Percentiles rank a stretch among this genome's conserved stretches.
These are phyloP conservation scores for Monarcha castaneiventris DNA, from an alignment of 2,113 vertebrate genomes.

Conservation along the genomic window DNA sequence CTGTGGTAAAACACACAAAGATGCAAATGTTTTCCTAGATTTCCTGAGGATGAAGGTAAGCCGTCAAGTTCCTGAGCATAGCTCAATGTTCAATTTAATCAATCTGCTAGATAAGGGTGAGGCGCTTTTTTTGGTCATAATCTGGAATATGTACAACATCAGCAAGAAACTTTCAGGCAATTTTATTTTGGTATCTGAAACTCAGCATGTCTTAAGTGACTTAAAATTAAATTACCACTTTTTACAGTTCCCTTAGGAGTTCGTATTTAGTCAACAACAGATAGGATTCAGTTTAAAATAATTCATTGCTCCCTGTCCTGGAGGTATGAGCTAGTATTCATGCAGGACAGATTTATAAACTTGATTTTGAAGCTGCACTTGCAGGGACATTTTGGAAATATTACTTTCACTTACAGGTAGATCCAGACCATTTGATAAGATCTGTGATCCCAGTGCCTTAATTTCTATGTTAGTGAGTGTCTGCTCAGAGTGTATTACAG, in stretches of 20 bases:
- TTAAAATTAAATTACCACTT: not conserved
- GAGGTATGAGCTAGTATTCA: not conserved
- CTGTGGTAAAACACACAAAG: slow-evolving; percentile 7
- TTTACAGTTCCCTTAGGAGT: not conserved
- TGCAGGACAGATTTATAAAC: not conserved
- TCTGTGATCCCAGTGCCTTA: not conserved
- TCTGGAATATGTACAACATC: slow-evolving; percentile 15
- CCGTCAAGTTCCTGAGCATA: slow-evolving; percentile 29
- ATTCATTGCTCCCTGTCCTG: not conserved
- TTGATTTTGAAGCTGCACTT: not conserved
- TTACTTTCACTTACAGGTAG: not conserved
- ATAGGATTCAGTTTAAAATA: not conserved
- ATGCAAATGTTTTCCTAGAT: not conserved
- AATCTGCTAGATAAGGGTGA: slow-evolving; percentile 38
- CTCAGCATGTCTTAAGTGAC: not conserved
- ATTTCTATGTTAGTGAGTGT: not conserved
- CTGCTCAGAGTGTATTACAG: not conserved
- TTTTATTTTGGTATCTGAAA: not conserved
- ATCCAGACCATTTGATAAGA: not conserved
- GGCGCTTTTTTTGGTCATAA: not conserved
- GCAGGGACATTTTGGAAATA: not conserved
- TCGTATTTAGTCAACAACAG: not conserved
- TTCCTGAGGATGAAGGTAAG: slow-evolving; percentile 41
- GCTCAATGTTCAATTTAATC: slow-evolving; percentile 54
- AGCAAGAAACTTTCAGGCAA: not conserved